These are phyloP conservation scores for Lepidocyrtoides sp. DNA, from an alignment of 2,888 invertebrate species.

Conservation along the genomic window DNA sequence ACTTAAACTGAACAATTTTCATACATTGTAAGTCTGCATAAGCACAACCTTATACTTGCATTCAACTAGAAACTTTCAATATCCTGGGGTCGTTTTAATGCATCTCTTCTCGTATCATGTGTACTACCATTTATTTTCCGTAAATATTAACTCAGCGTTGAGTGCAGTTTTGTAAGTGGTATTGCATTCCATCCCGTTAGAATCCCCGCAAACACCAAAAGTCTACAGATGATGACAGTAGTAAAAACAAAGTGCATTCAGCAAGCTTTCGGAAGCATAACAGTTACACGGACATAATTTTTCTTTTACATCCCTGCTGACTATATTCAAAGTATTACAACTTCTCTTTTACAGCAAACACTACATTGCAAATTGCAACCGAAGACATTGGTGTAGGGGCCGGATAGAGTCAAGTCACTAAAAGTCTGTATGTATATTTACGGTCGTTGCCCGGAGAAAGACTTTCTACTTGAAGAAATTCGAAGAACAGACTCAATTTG, in stretches of 20 bases:
- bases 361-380: not conserved
- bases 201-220: not conserved
- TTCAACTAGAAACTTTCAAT: conserved; percentile 36
- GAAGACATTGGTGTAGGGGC: not conserved
- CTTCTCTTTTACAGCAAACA: not conserved
- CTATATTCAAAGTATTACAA: not conserved
- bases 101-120: not conserved
- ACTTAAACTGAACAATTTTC: conserved; percentile 53
- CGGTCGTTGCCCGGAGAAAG: conserved; percentile 47
- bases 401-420: not conserved
- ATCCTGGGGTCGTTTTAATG: not conserved
- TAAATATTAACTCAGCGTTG: not conserved
- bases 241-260: conserved; percentile 26
- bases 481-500: conserved; percentile 1
- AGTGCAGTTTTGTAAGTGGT: conserved; percentile 15
- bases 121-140: not conserved
- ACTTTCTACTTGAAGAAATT: conserved; percentile 28
- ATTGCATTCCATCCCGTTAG: not conserved
- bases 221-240: not conserved
- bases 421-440: not conserved
- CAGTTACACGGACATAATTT: conserved; percentile 1
- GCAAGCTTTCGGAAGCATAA: not conserved
- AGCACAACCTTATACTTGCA: not conserved
- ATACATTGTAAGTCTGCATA: no score
- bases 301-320: conserved; percentile 7